Evolutionary conservation across 2,113 vertebrate genomes (phyloP).

Genomic region (Pygoscelis adeliae): DNA sequence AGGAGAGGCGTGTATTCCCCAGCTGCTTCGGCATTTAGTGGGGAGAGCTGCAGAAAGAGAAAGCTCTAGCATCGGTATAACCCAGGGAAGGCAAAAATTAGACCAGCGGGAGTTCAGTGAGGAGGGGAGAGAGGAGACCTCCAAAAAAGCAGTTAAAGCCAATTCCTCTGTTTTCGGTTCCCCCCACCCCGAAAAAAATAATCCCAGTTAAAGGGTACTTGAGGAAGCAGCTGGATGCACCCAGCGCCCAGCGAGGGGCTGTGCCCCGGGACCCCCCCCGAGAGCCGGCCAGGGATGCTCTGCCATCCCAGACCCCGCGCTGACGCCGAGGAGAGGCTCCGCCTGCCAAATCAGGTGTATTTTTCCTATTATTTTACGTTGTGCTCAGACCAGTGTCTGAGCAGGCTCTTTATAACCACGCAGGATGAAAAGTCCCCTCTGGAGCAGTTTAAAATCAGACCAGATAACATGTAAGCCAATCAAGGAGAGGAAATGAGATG

Average conservation of each 20-base stretch:
- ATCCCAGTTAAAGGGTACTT: too few relatives aligned
- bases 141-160: background rate
- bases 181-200: accelerated
- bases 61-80: accelerated
- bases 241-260: background rate
- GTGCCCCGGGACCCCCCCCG: background rate
- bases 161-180: too few relatives aligned
- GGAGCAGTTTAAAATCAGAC: background rate
- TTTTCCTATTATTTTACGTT: accelerated
- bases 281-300: background rate
- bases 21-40: too few relatives aligned
- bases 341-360: background rate
- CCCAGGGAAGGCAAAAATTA: too few relatives aligned
- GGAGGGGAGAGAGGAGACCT: background rate
- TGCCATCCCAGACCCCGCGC: accelerated
- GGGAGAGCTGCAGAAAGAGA: accelerated
- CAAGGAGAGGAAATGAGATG: background rate
- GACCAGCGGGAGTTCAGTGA: background rate
- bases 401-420: accelerated
- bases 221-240: background rate
- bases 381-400: background rate
- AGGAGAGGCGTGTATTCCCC: too few relatives aligned
- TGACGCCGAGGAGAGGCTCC: accelerated
- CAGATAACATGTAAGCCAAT: background rate
- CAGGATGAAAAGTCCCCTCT: too few relatives aligned